These are phyloP conservation scores for Mesitornis unicolor DNA, from an alignment of 2,113 vertebrate species.

Conservation along the genomic window DNA sequence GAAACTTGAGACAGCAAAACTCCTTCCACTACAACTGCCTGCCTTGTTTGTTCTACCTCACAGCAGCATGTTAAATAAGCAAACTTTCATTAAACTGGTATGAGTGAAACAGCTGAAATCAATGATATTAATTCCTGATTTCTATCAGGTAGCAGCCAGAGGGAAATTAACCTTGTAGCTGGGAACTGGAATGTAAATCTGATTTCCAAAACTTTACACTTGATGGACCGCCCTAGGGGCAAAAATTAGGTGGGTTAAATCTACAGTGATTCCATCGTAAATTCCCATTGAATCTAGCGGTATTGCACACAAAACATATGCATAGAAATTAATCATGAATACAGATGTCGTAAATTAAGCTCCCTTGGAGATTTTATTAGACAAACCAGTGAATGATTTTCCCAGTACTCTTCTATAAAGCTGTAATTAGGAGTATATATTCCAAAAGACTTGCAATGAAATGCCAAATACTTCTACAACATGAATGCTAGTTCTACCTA, in stretches of 20 bases:
- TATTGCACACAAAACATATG: background rate
- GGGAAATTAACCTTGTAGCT: conserved; percentile 4
- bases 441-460: background rate
- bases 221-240: background rate
- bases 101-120: background rate
- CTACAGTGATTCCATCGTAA: background rate
- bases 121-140: conserved; percentile 9
- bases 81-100: background rate
- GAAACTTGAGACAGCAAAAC: background rate
- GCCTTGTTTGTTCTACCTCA: background rate
- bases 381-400: conserved; percentile 18
- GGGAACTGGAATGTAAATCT: background rate
- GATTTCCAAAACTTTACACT: background rate
- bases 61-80: background rate
- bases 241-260: background rate
- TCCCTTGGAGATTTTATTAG: background rate
- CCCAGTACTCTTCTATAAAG: background rate
- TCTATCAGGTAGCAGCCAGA: background rate
- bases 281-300: background rate
- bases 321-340: conserved; percentile 4
- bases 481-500: rapidly evolving
- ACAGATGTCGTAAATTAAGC: background rate
- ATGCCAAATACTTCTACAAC: background rate
- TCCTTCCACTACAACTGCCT: background rate
- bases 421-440: background rate